Conservation (phyloP, 1,140 invertebrate species). For the Megalopta genalis region DNA sequence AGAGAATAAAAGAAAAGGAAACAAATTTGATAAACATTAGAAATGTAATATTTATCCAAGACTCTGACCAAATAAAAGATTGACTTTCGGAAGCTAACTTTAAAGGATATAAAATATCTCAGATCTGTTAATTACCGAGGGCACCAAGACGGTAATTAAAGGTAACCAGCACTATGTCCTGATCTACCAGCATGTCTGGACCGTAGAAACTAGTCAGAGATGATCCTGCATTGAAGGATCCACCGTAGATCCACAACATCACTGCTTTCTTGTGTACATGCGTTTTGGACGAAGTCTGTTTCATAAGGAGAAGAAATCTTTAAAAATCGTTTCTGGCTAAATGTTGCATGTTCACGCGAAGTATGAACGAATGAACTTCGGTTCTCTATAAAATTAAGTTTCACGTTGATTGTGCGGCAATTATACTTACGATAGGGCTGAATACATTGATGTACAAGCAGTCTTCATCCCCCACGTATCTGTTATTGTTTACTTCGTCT, state of each 20-base stretch:
- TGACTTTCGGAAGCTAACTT: no score
- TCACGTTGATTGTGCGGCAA: no score
- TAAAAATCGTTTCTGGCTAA: neutral
- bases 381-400: no score
- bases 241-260: slow-evolving; percentile 72
- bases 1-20: no score
- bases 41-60: no score
- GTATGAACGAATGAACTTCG: no score
- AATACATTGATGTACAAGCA: slow-evolving; percentile 92
- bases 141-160: slow-evolving; percentile 86
- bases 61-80: no score
- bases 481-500: slow-evolving; percentile 32
- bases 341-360: no score
- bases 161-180: slow-evolving; percentile 84
- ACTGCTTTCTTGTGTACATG: slow-evolving; percentile 35
- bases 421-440: slow-evolving; percentile 79
- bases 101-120: no score
- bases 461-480: slow-evolving; percentile 82
- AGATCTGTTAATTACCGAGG: slow-evolving; percentile 74
- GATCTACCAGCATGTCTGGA: slow-evolving; percentile 82
- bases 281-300: neutral
- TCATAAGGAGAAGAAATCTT: neutral
- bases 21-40: no score
- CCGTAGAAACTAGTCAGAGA: slow-evolving; percentile 76
- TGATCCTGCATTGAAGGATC: slow-evolving; percentile 61